These are phyloP conservation scores for Cynocephalus volans DNA, from an alignment of 2,113 vertebrate species.

Conservation along the genomic window DNA sequence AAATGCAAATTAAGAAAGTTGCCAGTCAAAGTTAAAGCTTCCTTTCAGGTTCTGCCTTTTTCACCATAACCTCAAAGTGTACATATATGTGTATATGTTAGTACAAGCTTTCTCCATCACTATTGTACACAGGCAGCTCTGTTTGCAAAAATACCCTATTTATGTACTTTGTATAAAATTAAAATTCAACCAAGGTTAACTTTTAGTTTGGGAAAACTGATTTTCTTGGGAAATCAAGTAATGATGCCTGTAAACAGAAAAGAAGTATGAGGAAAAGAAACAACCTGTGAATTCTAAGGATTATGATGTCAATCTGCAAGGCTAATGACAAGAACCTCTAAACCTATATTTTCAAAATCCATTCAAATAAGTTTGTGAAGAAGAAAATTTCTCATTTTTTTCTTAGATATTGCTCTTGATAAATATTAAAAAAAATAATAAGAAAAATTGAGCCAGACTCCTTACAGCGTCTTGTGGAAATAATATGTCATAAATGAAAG, in stretches of 20 bases:
- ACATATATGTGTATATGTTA: not conserved
- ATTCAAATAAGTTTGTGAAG: not conserved
- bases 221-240: slow-evolving; percentile 23
- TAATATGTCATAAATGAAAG: not conserved
- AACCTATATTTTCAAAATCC: slow-evolving; percentile 23
- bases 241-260: not conserved
- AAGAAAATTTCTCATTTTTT: slow-evolving; percentile 39
- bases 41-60: not conserved
- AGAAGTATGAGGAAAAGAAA: not conserved
- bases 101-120: not conserved
- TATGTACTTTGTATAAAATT: not conserved
- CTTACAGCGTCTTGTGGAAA: slow-evolving; percentile 41
- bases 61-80: not conserved
- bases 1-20: not conserved
- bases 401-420: slow-evolving; percentile 23
- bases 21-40: not conserved
- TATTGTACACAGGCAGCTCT: not conserved
- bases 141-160: not conserved
- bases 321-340: not conserved
- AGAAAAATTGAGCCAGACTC: not conserved
- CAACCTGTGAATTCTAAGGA: slow-evolving; percentile 36
- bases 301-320: not conserved
- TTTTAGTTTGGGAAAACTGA: not conserved
- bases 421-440: slow-evolving; percentile 65
- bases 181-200: not conserved